Base-by-base conservation (phyloP, 2,113 vertebrate species). In the Pollachius pollachius region DNA sequence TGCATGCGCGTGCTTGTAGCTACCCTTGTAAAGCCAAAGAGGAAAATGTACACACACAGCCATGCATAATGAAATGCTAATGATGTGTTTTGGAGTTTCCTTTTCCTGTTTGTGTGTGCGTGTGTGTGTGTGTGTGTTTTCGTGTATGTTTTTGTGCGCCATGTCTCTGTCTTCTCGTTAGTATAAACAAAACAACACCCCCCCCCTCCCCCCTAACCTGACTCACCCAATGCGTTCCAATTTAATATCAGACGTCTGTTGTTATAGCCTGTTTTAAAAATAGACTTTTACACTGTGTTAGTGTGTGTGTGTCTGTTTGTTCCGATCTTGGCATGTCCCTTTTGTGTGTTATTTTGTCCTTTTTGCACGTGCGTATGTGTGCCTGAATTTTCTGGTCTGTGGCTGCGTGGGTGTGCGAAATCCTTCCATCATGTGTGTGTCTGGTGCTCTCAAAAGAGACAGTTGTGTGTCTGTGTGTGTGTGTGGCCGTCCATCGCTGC, bases 21-120 rank as follows among this genome's bases (percentile, higher is more conserved):
- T 62, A 57, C 78, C 66, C 73, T 78, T 71, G 64, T 68, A 72
- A 48, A 66, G 23, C 63, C 23, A 73, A 79, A 81, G 71, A 64
- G 37, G 48, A 71, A 52, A 52, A 77, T 72, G 73, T 83, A 58
- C 82, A 71, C 61, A 18, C 62, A 64, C 56, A 58, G 65, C 34
- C 64, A 58, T 58, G n/a, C 63, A 60, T 64, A 83, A 87, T 79
- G 70, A 81, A 78, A 72, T 85, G 70, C 72, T 80, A 82, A 82
- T 85, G 27, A 65, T 74, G 54, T 52, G 70, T 81, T 78, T 87
- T 78, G 63, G 65, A 63, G 73, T 69, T 65, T 64, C 62, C 52
- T 56, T 21, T 9, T 77, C 65, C 27, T 72, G 23, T 79, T 67
- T 81, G 52, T 61, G 21, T 61, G 1, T 15, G 21, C 23, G 7